Percentiles rank a stretch among this genome's conserved stretches.
Evolutionary conservation across 2,113 vertebrate genomes (phyloP).

Genomic region (Nannospalax galili): DNA sequence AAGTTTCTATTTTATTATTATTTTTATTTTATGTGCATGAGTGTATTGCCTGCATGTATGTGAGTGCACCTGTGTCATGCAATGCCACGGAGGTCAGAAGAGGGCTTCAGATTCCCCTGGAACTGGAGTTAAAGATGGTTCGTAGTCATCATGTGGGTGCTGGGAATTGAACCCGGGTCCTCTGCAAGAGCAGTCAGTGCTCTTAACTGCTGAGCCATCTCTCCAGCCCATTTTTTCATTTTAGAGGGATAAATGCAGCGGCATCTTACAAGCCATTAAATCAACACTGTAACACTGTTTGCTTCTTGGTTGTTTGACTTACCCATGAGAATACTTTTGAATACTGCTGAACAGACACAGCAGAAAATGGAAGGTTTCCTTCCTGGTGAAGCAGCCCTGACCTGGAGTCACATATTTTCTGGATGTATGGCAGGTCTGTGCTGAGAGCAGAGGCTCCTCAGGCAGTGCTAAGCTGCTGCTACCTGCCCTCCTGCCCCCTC

Average conservation of each 20-base stretch:
- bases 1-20: no score
- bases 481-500: neutral
- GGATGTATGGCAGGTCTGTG: neutral
- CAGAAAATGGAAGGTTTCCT: neutral
- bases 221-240: neutral
- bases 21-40: no score
- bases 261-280: neutral
- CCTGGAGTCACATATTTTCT: neutral
- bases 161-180: neutral
- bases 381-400: neutral
- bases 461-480: neutral
- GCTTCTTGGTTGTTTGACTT: neutral
- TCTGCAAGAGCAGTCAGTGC: neutral
- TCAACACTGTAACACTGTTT: no score
- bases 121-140: no score
- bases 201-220: neutral
- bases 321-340: neutral
- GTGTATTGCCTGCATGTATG: no score
- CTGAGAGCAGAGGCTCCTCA: neutral
- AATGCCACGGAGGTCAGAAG: no score
- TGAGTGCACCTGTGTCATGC: no score
- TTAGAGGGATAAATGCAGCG: neutral
- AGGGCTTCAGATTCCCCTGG: no score
- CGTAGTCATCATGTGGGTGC: no score
- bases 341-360: neutral